These are phyloP conservation scores for Ladona fulva DNA, from an alignment of 1,140 invertebrate species.

Conservation along the genomic window DNA sequence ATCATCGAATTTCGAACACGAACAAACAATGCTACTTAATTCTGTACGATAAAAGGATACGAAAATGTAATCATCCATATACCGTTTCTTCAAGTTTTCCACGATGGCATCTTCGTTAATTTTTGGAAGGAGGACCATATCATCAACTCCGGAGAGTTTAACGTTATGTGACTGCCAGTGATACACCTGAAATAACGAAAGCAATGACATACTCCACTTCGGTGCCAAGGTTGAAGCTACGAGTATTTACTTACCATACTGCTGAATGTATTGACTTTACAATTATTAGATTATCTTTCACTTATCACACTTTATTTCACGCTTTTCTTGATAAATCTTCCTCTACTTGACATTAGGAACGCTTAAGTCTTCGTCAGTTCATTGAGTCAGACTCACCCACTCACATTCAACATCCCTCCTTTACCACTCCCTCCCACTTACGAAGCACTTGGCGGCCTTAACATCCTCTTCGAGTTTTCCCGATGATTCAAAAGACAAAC, in stretches of 20 bases:
- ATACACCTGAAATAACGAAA: conserved; percentile 49
- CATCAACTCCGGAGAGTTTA: conserved; percentile 65
- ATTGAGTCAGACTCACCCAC: background rate
- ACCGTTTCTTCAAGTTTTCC: conserved; percentile 64
- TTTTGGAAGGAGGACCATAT: conserved; percentile 70
- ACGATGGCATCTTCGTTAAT: conserved; percentile 61
- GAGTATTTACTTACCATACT: background rate
- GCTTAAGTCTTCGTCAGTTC: background rate
- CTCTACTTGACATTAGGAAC: background rate
- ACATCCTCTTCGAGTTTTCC: background rate
- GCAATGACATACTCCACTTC: background rate
- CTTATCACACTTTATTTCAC: too few species aligned
- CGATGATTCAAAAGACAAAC: background rate
- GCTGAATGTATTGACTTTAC: background rate
- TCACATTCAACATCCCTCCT: background rate
- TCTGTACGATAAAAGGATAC: conserved; percentile 46
- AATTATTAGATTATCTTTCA: too few species aligned
- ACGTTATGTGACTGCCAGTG: conserved; percentile 72
- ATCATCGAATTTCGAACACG: too few species aligned
- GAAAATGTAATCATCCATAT: conserved; percentile 66
- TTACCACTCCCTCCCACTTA: background rate
- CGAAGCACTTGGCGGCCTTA: too few species aligned
- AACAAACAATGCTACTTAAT: background rate
- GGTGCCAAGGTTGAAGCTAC: background rate
- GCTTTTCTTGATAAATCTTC: too few species aligned